Conservation (phyloP, 64 coral and sea anemone species). For the Montipora cactus region DNA sequence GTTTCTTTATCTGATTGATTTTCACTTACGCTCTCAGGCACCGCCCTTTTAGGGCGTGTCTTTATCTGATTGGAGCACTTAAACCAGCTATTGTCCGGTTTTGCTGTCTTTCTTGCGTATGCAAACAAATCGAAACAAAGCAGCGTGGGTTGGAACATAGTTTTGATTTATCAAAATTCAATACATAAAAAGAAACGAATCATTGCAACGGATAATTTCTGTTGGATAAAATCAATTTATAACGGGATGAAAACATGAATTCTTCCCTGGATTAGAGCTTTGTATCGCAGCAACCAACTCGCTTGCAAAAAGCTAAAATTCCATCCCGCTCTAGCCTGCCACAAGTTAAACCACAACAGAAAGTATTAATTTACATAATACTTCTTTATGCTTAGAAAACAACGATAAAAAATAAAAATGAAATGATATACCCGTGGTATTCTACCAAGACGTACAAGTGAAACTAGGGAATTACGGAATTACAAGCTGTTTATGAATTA, state of each 20-base stretch:
- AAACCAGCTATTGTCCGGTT: not conserved
- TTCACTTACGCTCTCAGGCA: constrained; percentile 5
- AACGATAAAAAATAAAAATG: not conserved
- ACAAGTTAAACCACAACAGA: not conserved
- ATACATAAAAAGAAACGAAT: not conserved
- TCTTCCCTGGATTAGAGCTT: not conserved
- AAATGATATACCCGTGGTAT: too few species aligned
- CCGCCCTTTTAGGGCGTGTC: constrained; percentile 48
- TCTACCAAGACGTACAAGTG: too few species aligned
- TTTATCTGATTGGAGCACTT: constrained; percentile 16
- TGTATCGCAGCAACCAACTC: constrained; percentile 17
- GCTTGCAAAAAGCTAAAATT: constrained; percentile 6
- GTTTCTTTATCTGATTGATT: not conserved
- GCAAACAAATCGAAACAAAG: constrained; percentile 10
- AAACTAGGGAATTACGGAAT: too few species aligned
- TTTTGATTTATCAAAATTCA: too few species aligned
- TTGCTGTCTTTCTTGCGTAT: not conserved
- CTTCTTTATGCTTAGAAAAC: not conserved
- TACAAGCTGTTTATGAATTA: too few species aligned
- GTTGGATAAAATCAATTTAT: not conserved
- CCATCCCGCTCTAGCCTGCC: not conserved
- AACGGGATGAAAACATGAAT: not conserved
- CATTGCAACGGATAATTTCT: not conserved
- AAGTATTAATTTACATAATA: not conserved
- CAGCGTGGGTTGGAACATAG: not conserved